Conservation (phyloP, 2,888 invertebrate species). For the Lycophotia porphyrea region DNA sequence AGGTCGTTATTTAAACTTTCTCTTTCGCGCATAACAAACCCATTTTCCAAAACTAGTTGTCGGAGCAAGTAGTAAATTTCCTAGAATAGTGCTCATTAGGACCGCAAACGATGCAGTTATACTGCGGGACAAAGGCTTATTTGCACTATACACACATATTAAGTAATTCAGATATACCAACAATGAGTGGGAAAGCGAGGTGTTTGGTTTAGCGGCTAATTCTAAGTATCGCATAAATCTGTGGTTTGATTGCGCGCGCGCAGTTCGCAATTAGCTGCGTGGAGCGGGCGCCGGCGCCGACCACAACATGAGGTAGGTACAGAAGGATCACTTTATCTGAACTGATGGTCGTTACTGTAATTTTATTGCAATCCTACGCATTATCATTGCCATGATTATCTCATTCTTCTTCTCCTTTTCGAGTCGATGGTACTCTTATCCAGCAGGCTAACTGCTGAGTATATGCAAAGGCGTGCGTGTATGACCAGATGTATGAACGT, state of each 20-base stretch:
- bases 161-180: slow-evolving; percentile 58
- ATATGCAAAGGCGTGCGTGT: neutral
- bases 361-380: neutral
- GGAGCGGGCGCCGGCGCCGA: slow-evolving; percentile 62
- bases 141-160: slow-evolving; percentile 51
- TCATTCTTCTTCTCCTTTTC: neutral
- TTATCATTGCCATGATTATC: neutral
- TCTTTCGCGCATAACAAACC: slow-evolving; percentile 55
- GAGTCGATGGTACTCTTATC: neutral
- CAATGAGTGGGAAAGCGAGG: slow-evolving; percentile 58
- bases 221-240: slow-evolving; percentile 72
- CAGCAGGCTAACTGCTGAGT: neutral
- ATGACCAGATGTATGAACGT: no score
- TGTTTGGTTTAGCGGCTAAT: slow-evolving; percentile 67
- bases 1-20: slow-evolving; percentile 59
- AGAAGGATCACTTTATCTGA: slow-evolving; percentile 36
- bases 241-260: slow-evolving; percentile 69
- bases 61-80: slow-evolving; percentile 41
- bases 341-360: neutral
- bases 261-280: slow-evolving; percentile 69
- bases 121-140: slow-evolving; percentile 48
- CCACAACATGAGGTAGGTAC: neutral
- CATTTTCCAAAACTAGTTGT: slow-evolving; percentile 58
- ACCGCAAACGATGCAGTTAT: slow-evolving; percentile 53
- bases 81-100: slow-evolving; percentile 59